Base-by-base conservation (phyloP, 2,797 vertebrate genomes). In the Chromobotia macracanthus region DNA sequence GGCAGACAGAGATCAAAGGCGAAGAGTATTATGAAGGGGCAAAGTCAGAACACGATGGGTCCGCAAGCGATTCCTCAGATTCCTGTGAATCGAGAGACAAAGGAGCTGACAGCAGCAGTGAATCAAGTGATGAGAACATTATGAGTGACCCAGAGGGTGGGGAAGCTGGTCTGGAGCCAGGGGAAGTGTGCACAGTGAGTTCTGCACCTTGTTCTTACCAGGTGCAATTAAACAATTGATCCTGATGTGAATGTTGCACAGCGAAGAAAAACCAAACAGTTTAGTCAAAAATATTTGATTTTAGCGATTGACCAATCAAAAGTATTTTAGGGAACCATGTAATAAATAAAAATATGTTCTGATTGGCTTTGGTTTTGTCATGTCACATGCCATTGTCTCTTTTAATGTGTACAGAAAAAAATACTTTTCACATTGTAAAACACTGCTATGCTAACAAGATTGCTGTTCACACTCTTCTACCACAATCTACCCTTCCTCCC, bases 101-200 rank as follows among this genome's bases (percentile, higher is more conserved):
- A 56, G 89, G 81, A 77, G 80, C 41, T 19, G 88, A 91, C 81
- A 88, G 83, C 64, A 89, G 86, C 83, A 89, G 85, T 60, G 70
- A 89, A 50, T 92, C 78, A 0, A 90, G 85, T 56, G 91, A 95
- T 35, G 91, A 93, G 72, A 90, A 90, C 67, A 85, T 90, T 81
- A 78, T 78, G 64, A 94, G 91, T 48, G 89, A 93, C 77, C 74
- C 87, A 12, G 92, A 94, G 68, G 92, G 89, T 80, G 89, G 79
- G 60, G 92, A 89, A 84, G 91, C 86, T 71, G 90, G 82, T 72
- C 85, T 95, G 83, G 93, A 96, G 90, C 92, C 91, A 58, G 93
- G 92, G 79, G 93, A 96, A 90, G 84, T 95, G 83, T 86, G 92
- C 61, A 56, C 83, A 60, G 90, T 94, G 77, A 93, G 91, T 90